Base-by-base conservation (phyloP, 64 coral and sea anemone genomes). In the Montipora foliosa region DNA sequence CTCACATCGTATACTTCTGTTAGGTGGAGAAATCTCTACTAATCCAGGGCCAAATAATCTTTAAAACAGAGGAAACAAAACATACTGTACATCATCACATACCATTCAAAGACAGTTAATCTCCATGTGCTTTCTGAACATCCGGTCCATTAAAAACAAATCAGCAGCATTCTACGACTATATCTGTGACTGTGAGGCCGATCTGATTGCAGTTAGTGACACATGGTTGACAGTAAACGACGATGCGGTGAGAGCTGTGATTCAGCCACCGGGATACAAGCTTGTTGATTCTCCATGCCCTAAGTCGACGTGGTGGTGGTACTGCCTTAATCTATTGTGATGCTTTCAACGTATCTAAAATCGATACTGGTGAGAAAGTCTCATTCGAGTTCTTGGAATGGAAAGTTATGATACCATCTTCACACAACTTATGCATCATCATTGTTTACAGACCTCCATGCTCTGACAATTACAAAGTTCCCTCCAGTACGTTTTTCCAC, bases 361-460 rank as follows among this genome's bases (percentile, higher is more conserved):
- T 57, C 2, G 53, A 57, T 3, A 3, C 53, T 57, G 53, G 6
- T 57, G 53, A 57, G 20, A 83, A 52, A 21, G 19, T 29, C 20
- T 90, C 79, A 2, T 95, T 90, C 85, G 87, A 95, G 17, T 84
- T 95, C 44, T 90, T 29, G 25, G 87, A 95, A 86, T 89, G 77
- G 68, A 75, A 61, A 11, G 92, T 89, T 10, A 1, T 12, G 16
- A 15, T 48, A 29, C 22, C 51, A 11, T 58, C 68, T 25, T 74
- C 22, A 44, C 49, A 92, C 59, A 47, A 84, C 47, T 21, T 78
- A 19, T 47, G 80, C 3, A 50, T 81, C 4, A 49, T 82, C 19
- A 69, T 75, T 62, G 17, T 94, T 25, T 89, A 94, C 81, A 5
- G 19, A 19, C 5, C 53, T 4, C 53, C 53, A 57, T 57, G 2